Conservation (phyloP, 1,140 invertebrate species). For the Orius insidiosus region DNA sequence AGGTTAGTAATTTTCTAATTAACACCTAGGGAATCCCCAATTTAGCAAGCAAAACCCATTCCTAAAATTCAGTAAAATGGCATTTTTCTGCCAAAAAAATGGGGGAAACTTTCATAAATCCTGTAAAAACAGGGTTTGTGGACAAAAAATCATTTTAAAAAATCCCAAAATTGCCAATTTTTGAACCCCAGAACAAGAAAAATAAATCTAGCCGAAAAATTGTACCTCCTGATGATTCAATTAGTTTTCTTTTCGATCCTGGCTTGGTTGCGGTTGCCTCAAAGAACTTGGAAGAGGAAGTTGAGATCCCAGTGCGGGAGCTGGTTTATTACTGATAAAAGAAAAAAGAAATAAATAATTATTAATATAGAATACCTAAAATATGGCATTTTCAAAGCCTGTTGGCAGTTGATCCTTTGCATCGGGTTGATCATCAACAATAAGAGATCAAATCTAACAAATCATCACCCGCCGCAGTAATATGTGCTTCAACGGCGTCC, state of each 20-base stretch:
- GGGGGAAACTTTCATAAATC: too few relatives aligned
- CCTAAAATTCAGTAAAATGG: too few relatives aligned
- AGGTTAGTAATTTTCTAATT: too few relatives aligned
- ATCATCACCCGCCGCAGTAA: conserved; percentile 88
- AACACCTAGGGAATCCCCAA: not conserved
- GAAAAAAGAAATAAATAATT: not conserved
- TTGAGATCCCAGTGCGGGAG: conserved; percentile 14
- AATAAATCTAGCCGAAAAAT: too few relatives aligned
- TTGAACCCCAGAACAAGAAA: too few relatives aligned
- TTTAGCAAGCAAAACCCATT: too few relatives aligned
- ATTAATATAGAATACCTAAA: conserved; percentile 46
- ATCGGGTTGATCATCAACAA: conserved; percentile 74
- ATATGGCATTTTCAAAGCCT: conserved; percentile 65
- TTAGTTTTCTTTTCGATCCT: conserved; percentile 14
- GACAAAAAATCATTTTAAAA: too few relatives aligned
- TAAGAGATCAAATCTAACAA: conserved; percentile 64
- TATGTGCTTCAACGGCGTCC: conserved; percentile 72
- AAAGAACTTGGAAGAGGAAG: conserved; percentile 16
- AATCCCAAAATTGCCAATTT: too few relatives aligned
- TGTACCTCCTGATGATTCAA: conserved; percentile 13
- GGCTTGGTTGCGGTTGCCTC: not conserved
- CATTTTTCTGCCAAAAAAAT: too few relatives aligned
- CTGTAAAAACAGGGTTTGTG: too few relatives aligned
- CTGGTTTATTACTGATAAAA: conserved; percentile 18
- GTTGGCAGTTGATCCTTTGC: conserved; percentile 61